phyloP scores from a whole-genome alignment of 2,888 invertebrate genomes.

The Coelinius sp. region DNA sequence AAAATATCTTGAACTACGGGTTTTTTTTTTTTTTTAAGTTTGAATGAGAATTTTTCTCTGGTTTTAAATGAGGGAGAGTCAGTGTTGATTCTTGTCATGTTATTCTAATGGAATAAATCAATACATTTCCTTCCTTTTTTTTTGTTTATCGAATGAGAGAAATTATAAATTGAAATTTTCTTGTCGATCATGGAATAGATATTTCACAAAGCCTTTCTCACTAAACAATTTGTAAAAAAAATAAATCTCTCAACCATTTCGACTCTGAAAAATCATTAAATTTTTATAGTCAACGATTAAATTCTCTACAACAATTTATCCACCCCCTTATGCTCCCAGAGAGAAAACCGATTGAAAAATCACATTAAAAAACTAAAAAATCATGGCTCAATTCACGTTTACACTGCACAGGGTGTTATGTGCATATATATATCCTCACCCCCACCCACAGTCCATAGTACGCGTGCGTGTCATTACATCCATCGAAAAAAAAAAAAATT shows the following conservation, averaged over 20 bases:
- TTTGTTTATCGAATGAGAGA: too few relatives aligned
- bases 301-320: neutral
- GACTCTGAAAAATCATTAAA: too few relatives aligned
- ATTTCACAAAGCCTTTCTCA: neutral
- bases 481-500: neutral
- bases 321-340: too few relatives aligned
- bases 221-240: neutral
- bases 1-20: constrained; percentile 48
- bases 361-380: neutral
- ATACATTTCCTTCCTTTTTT: neutral
- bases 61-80: neutral
- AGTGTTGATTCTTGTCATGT: too few relatives aligned
- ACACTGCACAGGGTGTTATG: neutral
- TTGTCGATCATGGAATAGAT: too few relatives aligned
- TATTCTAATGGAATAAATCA: neutral
- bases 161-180: too few relatives aligned
- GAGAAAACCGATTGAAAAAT: neutral
- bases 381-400: constrained; percentile 19
- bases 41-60: neutral
- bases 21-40: too few relatives aligned
- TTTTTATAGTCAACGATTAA: too few relatives aligned
- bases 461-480: constrained; percentile 20
- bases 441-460: neutral
- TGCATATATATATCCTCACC: neutral
- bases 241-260: neutral